Base-by-base conservation (phyloP, 2,888 invertebrate genomes). In the Parnassius apollo region DNA sequence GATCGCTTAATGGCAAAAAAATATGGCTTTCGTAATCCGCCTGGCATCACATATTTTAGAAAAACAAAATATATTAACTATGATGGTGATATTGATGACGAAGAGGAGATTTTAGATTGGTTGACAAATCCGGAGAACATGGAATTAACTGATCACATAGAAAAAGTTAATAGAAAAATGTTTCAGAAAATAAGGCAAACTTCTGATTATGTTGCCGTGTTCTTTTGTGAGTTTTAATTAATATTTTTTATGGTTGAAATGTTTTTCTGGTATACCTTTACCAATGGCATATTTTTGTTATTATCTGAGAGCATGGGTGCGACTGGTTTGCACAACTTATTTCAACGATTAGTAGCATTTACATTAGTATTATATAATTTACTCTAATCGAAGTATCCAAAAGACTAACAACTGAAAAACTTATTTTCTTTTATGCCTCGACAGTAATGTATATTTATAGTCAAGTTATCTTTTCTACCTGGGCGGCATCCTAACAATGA, bases 1-100 rank as follows among this genome's bases (percentile, higher is more conserved):
- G 98, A 98, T 83, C 93, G 95, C 18, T 85, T 98, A 45, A 98
- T 98, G 97, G 98, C 97, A 1, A 98, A 98, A 82, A 98, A 98
- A 79, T 98, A 96, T 81, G 98, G 98, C 0, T 97, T 94, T 77
- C 93, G 98, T 65, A 96, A 96, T 81, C 97, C 97, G 25, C 98
- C 98, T 0, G 98, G 98, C 8, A 94, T 98, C 9, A 96, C 97
- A 0, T 97, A 97, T 81, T 98, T 98, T 89, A 94, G 98, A 61
- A 97, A 97, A 85, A 96, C 93, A 22, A 97, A 98, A 88, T 94
- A 95, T 67, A 96, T 98, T 13, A 97, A 97, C 79, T 98, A 98
- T 77, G 98, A 98, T 75, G 98, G 98, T 12, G 98, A 98, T 74
- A 96, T 98, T 66, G 97, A 97, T 73, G 97, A 97, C 73, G 97